Base-by-base conservation (phyloP, 2,113 vertebrate species). In the Raja brachyura region DNA sequence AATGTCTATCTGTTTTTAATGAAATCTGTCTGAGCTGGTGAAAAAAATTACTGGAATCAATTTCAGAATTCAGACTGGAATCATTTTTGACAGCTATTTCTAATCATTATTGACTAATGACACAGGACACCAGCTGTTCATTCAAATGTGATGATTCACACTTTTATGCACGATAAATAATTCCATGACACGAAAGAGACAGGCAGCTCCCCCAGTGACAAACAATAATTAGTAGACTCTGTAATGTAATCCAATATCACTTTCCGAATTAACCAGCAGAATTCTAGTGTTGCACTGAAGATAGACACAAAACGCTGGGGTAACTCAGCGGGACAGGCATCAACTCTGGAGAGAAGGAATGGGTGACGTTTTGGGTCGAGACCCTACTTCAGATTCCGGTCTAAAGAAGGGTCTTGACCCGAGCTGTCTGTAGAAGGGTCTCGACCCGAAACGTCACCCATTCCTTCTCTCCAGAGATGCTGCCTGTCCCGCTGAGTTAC, bases 21-120 rank as follows among this genome's bases (percentile, higher is more conserved):
- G 63, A 74, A 73, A 92, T 74, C 20, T 63, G n/a, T 90, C 63
- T 90, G 63, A 59, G 13, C 86, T 90, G 86, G 61, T 73, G 11
- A 2, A 92, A 92, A 92, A 39, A 92, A 92, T 92, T 92, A 74
- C 90, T 48, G 90, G 90, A 92, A 92, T 92, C 90, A 92, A 74
- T 92, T 74, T 92, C 68, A 22, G 31, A 92, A 92, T 92, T 92
- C 90, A 73, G 68, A 92, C 25, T 48, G 90, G 20, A 92, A 73
- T 92, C 9, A 20, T 48, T 92, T 92, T 92, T 92, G 90, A 92
- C 68, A 54, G 90, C 73, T 33, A n/a, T 88, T 88, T 88, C 83
- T 88, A 88, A 88, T 88, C 90, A 74, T 92, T 92, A 92, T 92
- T 73, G 66, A 92, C 39, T 92, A 92, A 92, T 92, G 68, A 92